Evolutionary conservation across 2,888 invertebrate species (phyloP), one percentile per base, ranked within the genome.

Genomic region (Temnothorax unifasciatus): DNA sequence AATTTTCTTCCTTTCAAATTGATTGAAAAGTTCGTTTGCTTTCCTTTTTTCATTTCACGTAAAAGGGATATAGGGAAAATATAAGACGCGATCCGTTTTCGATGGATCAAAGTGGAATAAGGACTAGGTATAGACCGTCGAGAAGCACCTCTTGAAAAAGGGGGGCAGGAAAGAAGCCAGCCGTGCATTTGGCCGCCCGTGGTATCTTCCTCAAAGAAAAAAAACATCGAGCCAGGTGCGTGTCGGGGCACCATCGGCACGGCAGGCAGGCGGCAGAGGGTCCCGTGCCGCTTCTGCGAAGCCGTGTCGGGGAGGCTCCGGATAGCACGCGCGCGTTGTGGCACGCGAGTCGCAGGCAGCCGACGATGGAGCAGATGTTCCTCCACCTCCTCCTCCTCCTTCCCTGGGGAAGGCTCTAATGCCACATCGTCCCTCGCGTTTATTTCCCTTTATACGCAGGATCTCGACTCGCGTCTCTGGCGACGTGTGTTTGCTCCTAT

Each of bases 91-190:
- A 38, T n/a, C 8, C n/a, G 25, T 25, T 9, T 1, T 50, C 34
- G n/a, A 11, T 34, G 11, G 54, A 21, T 54, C 29, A 82, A 85
- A 69, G n/a, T 85, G 87, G 89, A 90, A 89, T 91, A 90, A 91
- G 91, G 89, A 92, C 91, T 90, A 91, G 82, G 90, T 90, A 92
- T 92, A 90, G 92, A 90, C 91, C 90, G 90, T 75, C 54, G 83
- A 85, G 54, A 76, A 73, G 57, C 73, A 41, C 44, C 50, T 57
- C 68, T 50, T 25, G 47, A 57, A 84, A 82, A 57, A 69, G 64
- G 54, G 18, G 50, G 21, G 38, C 68, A 47, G 29, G 9, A 52
- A 52, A 57, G 79, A 75, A 75, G 59, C 73, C 47, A 66, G 50
- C 61, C 52, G 52, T 44, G 66, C 34, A 66, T 77, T 82, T 74